Percentiles rank a stretch among this genome's conserved stretches.
These are phyloP conservation scores for Agrotis segetum DNA, from an alignment of 2,888 invertebrate genomes.

Conservation along the genomic window DNA sequence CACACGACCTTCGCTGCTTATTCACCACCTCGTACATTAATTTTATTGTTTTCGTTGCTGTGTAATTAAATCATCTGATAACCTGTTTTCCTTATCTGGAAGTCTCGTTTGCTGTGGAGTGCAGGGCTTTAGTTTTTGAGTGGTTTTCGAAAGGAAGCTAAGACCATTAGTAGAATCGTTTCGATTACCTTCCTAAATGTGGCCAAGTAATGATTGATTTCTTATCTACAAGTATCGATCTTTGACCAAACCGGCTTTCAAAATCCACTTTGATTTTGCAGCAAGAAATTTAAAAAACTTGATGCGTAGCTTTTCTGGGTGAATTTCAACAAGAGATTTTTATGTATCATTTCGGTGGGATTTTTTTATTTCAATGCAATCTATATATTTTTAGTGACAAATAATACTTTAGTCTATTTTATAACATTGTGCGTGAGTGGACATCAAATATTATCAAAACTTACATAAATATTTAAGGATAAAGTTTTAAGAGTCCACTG, in stretches of 20 bases:
- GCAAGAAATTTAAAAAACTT: not conserved
- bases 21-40: conserved; percentile 54
- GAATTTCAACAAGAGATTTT: no score
- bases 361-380: no score
- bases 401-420: no score
- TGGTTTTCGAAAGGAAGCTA: conserved; percentile 3
- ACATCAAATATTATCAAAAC: no score
- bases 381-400: no score
- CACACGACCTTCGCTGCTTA: conserved; percentile 65
- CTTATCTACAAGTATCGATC: not conserved
- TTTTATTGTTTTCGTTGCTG: conserved; percentile 55
- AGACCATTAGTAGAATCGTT: conserved; percentile 2
- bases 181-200: not conserved
- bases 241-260: not conserved
- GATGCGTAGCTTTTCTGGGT: not conserved
- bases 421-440: no score
- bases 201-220: not conserved
- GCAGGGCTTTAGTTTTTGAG: conserved; percentile 17
- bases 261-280: not conserved
- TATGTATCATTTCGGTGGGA: no score
- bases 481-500: no score
- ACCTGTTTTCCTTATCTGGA: conserved; percentile 48
- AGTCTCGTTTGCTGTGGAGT: conserved; percentile 25
- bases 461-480: no score
- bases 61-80: conserved; percentile 55